Base-by-base conservation (phyloP, 2,797 vertebrate genomes). In the Scleropages formosus region DNA sequence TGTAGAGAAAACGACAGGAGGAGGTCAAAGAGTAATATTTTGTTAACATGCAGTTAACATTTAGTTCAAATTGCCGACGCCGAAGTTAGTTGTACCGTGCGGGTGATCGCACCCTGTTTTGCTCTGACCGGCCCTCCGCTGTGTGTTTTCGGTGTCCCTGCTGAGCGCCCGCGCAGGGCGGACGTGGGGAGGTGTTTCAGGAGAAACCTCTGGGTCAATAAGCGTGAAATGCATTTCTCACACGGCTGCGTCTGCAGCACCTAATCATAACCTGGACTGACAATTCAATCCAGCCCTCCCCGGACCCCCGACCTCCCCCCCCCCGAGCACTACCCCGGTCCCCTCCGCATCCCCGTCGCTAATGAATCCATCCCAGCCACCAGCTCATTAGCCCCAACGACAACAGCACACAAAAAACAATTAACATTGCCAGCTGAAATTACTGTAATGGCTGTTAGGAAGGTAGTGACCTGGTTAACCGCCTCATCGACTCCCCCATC, bases 171-270 rank as follows among this genome's bases (percentile, higher is more conserved):
- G 6, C 2, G 31, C 31, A 39, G 31, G 31, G 2, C 39, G 31
- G 31, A 2, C 39, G 31, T 2, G 6, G 31, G 31, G 31, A 6
- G 2, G 31, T 39, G 31, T 39, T 39, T 90, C 90, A 78, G 82
- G 65, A 87, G 83, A 88, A 90, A 86, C 87, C 76, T 49, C 83
- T 83, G 85, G 90, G 87, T 89, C 90, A 90, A 89, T 88, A 87
- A 85, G 87, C 90, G 87, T 92, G 90, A 92, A 91, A 92, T 91
- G 89, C 83, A 90, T 90, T 92, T 89, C 85, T 88, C 90, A 89
- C 89, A 91, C 90, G 89, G 86, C 78, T 82, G 87, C 85, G 85
- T 91, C 88, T 87, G 85, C 65, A 74, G 81, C 84, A 88, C 86
- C 88, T 90, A 88, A 92, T 91, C 90, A 91, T 91, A 92, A 92